These are phyloP conservation scores for Uropsilus gracilis DNA, from an alignment of 2,113 vertebrate species.

Conservation along the genomic window DNA sequence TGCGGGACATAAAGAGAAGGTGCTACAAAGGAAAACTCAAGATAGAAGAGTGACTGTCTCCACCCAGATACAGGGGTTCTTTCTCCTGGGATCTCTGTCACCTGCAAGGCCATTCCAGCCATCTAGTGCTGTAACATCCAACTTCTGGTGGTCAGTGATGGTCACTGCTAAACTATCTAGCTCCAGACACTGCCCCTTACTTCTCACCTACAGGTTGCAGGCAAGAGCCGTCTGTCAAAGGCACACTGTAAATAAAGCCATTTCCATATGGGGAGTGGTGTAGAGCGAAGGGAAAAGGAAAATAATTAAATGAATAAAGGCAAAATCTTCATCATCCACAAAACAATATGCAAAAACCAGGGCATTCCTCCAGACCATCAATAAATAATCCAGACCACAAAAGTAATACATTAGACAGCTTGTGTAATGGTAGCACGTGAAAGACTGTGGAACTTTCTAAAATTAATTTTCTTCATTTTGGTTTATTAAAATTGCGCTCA, in stretches of 20 bases:
- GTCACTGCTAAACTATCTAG: neutral
- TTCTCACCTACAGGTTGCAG: no score
- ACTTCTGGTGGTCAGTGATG: neutral
- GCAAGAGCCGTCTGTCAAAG: neutral
- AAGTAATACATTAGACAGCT: conserved; percentile 74
- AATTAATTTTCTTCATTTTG: conserved; percentile 92
- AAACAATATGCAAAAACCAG: conserved; percentile 64
- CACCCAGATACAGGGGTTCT: neutral
- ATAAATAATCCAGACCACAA: conserved; percentile 81
- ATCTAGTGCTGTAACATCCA: neutral
- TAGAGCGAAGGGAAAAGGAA: neutral
- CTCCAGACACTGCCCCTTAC: accelerated
- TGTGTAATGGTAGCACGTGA: conserved; percentile 67
- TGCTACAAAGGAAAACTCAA: neutral
- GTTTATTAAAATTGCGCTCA: conserved; percentile 91
- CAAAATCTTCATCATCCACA: conserved; percentile 55
- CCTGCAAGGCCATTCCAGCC: neutral
- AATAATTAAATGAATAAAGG: conserved; percentile 61
- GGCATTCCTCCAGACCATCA: conserved; percentile 22
- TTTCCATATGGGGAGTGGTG: neutral
- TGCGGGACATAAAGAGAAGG: no score
- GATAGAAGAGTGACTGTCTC: neutral
- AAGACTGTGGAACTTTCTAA: conserved; percentile 84
- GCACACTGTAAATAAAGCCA: neutral
- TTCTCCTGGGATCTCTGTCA: neutral